A percentile compares a stretch with the other conserved stretches of the same genome.
phyloP scores from a whole-genome alignment of 2,797 vertebrate genomes.

The Tragelaphus oryx region DNA sequence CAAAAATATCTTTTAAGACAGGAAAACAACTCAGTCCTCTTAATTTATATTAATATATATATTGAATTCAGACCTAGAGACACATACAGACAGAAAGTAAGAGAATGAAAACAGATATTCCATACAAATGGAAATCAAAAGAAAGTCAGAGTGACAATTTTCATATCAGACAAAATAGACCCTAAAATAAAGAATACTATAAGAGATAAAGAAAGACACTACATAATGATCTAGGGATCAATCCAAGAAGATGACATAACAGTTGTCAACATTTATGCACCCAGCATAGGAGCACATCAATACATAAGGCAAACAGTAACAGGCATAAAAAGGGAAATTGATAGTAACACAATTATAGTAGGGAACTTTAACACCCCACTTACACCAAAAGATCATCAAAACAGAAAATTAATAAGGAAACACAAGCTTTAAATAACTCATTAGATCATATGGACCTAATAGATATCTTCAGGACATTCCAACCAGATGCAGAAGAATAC shows the following conservation, averaged over 20 bases:
- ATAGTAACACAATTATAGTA: neutral
- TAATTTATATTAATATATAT: neutral
- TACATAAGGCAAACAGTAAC: neutral
- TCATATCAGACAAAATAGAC: too few relatives aligned
- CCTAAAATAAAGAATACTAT: too few relatives aligned
- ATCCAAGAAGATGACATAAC: neutral
- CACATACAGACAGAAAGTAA: too few relatives aligned
- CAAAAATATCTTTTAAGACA: neutral
- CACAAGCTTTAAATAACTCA: neutral
- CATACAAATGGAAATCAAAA: too few relatives aligned
- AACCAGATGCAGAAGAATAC: neutral
- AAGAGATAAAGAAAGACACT: neutral
- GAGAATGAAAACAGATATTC: too few relatives aligned
- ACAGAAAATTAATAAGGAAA: neutral
- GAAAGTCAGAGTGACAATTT: too few relatives aligned
- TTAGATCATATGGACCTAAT: neutral
- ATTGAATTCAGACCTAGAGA: neutral
- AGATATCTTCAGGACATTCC: neutral
- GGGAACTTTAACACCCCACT: neutral
- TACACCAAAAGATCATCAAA: neutral
- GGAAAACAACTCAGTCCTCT: neutral
- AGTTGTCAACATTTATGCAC: neutral
- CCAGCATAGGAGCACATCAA: neutral
- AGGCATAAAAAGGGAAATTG: neutral
- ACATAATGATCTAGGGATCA: neutral